phyloP scores from a whole-genome alignment of 2,888 invertebrate species.

The Heliconius hortense region DNA sequence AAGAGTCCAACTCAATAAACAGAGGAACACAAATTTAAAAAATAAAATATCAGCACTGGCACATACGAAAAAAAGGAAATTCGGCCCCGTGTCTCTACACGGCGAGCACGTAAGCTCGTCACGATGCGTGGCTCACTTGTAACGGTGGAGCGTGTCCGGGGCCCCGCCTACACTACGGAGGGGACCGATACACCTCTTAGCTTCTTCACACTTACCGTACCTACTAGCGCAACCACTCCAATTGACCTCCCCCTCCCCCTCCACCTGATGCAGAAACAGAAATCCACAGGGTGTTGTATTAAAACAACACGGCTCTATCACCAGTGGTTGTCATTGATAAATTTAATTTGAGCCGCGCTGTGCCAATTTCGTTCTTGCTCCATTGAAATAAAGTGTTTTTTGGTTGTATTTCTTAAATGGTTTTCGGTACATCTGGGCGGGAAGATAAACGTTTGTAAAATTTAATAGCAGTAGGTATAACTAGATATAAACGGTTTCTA shows the following conservation, averaged over 20 bases:
- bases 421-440: constrained; percentile 69
- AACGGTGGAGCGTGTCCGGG: constrained; percentile 62
- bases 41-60: constrained; percentile 36
- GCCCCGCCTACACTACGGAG: constrained; percentile 72
- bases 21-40: constrained; percentile 31
- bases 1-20: constrained; percentile 19
- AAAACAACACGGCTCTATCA: constrained; percentile 50
- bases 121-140: constrained; percentile 70
- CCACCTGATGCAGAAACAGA: constrained; percentile 22
- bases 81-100: constrained; percentile 42
- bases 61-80: constrained; percentile 35
- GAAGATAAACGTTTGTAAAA: constrained; percentile 61
- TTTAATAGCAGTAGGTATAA: constrained; percentile 62
- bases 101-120: constrained; percentile 66
- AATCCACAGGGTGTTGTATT: constrained; percentile 30
- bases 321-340: constrained; percentile 51
- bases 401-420: constrained; percentile 45
- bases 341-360: constrained; percentile 47
- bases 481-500: constrained; percentile 51
- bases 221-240: constrained; percentile 67
- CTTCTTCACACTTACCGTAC: constrained; percentile 78
- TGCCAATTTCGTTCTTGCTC: constrained; percentile 47
- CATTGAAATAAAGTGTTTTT: constrained; percentile 38
- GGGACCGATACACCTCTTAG: constrained; percentile 76
- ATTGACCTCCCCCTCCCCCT: constrained; percentile 56